Conservation (phyloP, 1,140 invertebrate genomes). For the Popillia japonica region DNA sequence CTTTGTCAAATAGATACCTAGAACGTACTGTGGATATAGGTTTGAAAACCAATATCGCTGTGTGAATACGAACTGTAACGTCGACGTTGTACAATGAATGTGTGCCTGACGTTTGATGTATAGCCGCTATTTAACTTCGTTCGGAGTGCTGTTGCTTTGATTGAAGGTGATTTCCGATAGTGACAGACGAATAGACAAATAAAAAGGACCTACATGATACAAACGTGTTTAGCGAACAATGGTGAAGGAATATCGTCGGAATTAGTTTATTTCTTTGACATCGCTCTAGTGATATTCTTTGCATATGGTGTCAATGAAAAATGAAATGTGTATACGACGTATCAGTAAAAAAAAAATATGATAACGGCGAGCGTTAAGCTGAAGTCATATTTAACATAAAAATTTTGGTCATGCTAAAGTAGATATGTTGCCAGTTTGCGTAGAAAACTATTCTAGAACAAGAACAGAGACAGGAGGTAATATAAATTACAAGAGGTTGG, state of each 20-base stretch:
- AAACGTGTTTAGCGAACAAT: not conserved
- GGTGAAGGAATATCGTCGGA: not conserved
- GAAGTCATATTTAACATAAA: not conserved
- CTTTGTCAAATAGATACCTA: not conserved
- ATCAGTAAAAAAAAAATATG: not conserved
- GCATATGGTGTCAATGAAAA: not conserved
- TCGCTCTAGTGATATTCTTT: not conserved
- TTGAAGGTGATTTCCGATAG: constrained; percentile 25
- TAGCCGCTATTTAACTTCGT: not conserved
- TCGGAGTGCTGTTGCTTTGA: constrained; percentile 26
- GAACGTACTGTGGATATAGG: not conserved
- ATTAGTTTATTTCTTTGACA: too few relatives aligned
- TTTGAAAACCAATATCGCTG: not conserved
- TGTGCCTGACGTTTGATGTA: constrained; percentile 5
- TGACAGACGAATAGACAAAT: constrained; percentile 23
- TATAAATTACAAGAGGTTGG: too few relatives aligned
- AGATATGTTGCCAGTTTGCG: too few relatives aligned
- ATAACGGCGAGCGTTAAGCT: not conserved
- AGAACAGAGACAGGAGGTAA: too few relatives aligned
- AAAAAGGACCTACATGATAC: not conserved
- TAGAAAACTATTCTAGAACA: too few relatives aligned
- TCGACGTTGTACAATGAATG: constrained; percentile 11
- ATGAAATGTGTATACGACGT: not conserved
- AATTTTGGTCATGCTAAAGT: too few relatives aligned
- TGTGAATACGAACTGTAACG: constrained; percentile 8